Base-by-base conservation (phyloP, 2,797 vertebrate species). In the Enteromius trimaculatus region DNA sequence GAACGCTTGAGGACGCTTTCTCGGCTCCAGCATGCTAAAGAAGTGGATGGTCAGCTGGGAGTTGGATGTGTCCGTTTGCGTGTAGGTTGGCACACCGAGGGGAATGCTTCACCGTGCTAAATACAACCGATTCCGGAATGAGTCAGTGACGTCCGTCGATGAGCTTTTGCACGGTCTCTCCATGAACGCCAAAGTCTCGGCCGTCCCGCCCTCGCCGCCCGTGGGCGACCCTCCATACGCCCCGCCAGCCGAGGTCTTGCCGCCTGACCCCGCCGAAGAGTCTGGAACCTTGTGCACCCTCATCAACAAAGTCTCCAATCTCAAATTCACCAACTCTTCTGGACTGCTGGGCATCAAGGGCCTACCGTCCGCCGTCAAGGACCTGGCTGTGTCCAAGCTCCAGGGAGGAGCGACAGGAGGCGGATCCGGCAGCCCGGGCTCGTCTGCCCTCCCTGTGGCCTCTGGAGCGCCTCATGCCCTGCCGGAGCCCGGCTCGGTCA, bases 31-130 rank as follows among this genome's bases (percentile, higher is more conserved):
- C 96, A 98, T 98, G 97, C 95, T 95, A 95, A 94, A 94, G 92
- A 94, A 95, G 94, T 92, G 94, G 93, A 93, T 93, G 92, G 93
- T 93, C 93, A 95, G 90, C 88, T 88, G 94, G 94, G 96, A 95
- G 94, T 94, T 92, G 93, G 94, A 93, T 96, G 95, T 96, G 95
- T 96, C 96, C 92, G 93, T 95, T 93, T 93, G 90, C 93, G 95
- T 95, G 95, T 97, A 96, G 95, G 95, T 94, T 94, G 95, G 93
- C 93, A 95, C 95, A 96, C 95, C 94, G 95, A 97, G 96, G 98
- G 98, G 97, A 95, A 99, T 99, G 97, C 98, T 98, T 97, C 97
- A 98, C 95, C 97, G 97, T 95, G 97, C 97, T 95, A 99, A 99
- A 95, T 99, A 99, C 95, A 99, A 97, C 95, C 97, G 97, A 95